Conservation (phyloP, 1,140 invertebrate genomes). For the Neodiprion virginianus region DNA sequence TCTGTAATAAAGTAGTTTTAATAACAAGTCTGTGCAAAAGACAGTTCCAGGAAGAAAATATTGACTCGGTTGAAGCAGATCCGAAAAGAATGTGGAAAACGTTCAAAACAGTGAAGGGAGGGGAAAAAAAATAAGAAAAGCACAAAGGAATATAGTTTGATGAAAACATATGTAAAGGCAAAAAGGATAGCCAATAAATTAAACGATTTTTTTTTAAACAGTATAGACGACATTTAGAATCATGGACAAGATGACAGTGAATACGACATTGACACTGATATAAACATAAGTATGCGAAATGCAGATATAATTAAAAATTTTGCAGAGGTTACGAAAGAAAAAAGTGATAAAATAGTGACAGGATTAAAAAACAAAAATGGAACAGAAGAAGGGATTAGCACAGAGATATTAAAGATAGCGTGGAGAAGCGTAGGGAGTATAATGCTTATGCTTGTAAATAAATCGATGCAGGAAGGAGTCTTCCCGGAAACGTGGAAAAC, state of each 20-base stretch:
- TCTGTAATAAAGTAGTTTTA: not conserved
- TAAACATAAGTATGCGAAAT: not conserved
- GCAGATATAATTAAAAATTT: not conserved
- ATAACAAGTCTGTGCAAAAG: not conserved
- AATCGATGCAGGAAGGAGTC: slow-evolving; percentile 9
- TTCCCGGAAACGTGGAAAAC: slow-evolving; percentile 16
- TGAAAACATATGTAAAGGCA: not conserved
- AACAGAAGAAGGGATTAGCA: not conserved
- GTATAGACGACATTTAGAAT: not conserved
- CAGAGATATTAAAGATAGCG: not conserved
- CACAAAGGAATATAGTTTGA: not conserved
- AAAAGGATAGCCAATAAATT: slow-evolving; percentile 13
- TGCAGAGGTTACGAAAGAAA: not conserved
- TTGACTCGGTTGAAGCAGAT: not conserved
- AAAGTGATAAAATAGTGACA: not conserved
- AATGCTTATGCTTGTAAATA: not conserved
- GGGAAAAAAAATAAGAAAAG: not conserved
- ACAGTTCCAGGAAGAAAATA: slow-evolving; percentile 9
- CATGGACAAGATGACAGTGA: no score
- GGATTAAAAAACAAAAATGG: not conserved
- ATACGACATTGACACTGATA: not conserved
- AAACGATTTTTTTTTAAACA: slow-evolving; percentile 1
- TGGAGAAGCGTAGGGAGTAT: not conserved
- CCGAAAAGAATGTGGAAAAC: slow-evolving; percentile 10
- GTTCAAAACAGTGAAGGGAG: not conserved